phyloP scores from a whole-genome alignment of 1,140 invertebrate genomes.

The Zaprionus ornatus region DNA sequence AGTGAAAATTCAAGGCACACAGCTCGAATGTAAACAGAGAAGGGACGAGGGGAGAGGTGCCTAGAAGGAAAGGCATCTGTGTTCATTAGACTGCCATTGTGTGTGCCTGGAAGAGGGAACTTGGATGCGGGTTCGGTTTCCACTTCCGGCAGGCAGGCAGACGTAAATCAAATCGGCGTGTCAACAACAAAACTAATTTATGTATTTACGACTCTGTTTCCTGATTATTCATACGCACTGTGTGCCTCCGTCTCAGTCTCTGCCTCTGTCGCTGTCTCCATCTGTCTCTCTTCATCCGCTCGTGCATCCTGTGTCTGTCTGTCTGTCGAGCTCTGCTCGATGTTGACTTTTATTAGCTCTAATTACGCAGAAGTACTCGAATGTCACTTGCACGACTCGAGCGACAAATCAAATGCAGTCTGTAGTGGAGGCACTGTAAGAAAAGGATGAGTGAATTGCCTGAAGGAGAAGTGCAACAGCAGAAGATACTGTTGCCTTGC shows the following conservation, averaged over 20 bases:
- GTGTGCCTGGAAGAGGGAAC: slow-evolving; percentile 18
- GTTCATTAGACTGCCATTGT: slow-evolving; percentile 68
- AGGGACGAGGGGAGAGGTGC: neutral
- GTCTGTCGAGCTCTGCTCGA: slow-evolving; percentile 5
- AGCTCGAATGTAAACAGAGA: slow-evolving; percentile 4
- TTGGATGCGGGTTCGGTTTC: slow-evolving; percentile 12
- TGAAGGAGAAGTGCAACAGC: too few species aligned
- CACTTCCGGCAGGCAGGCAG: slow-evolving; percentile 15
- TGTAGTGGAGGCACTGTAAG: slow-evolving; percentile 10
- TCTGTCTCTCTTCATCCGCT: neutral
- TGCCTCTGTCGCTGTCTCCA: neutral
- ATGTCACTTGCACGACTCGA: slow-evolving; percentile 59
- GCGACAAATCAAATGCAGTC: slow-evolving; percentile 71
- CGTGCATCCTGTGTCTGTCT: neutral
- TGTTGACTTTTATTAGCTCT: slow-evolving; percentile 75
- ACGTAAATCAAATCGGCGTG: slow-evolving; percentile 66
- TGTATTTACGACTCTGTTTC: slow-evolving; percentile 67
- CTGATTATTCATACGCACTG: slow-evolving; percentile 75
- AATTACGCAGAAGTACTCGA: slow-evolving; percentile 69
- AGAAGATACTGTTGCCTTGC: too few species aligned
- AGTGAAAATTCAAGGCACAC: slow-evolving; percentile 38
- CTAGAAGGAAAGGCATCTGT: slow-evolving; percentile 21
- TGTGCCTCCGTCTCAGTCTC: slow-evolving; percentile 2
- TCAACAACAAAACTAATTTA: slow-evolving; percentile 75
- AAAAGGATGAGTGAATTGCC: neutral